Evolutionary conservation across 2,113 vertebrate genomes (phyloP).

Genomic region (zebrafish (Danio rerio)): GRCz12tu NC_133180.1:31353501-31354000

Average conservation of each 20-base stretch:
- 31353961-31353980: background rate
- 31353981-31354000: background rate
- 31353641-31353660: background rate
- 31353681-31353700: background rate
- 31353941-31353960: background rate
- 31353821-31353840: constrained; percentile 29
- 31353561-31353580: background rate
- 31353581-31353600: background rate
- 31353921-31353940: constrained; percentile 1
- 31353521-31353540: background rate
- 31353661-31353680: background rate
- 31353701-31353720: constrained; percentile 21
- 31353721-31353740: constrained; percentile 17
- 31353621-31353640: background rate
- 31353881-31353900: constrained; percentile 33
- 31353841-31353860: constrained; percentile 47
- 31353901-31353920: background rate
- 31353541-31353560: background rate
- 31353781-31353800: constrained; percentile 15
- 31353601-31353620: background rate
- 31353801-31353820: constrained; percentile 35
- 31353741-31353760: constrained; percentile 28
- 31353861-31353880: constrained; percentile 38
- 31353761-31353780: constrained; percentile 35
- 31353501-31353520: background rate